These are phyloP conservation scores for Drosophila cognata DNA, from an alignment of 2,888 invertebrate species.

Conservation along the genomic window DNA sequence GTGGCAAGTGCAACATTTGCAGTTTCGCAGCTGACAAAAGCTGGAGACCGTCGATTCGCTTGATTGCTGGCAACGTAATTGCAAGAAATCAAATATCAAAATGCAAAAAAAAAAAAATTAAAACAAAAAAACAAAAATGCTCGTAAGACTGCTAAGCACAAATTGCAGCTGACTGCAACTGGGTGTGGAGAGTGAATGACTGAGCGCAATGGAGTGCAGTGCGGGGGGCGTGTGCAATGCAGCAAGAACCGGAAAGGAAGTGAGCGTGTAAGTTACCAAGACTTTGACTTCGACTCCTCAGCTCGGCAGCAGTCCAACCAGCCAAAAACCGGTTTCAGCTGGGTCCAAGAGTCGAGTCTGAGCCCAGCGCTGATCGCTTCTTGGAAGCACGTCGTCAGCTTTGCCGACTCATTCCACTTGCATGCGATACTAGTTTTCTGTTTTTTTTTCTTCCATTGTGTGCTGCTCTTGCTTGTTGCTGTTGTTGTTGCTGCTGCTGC, in stretches of 20 bases:
- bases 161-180: conserved; percentile 72
- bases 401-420: conserved; percentile 77
- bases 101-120: conserved; percentile 9
- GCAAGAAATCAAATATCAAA: conserved; percentile 63
- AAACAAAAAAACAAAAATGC: conserved; percentile 37
- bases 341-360: conserved; percentile 11
- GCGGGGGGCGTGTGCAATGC: conserved; percentile 22
- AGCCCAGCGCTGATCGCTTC: conserved; percentile 54
- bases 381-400: conserved; percentile 74
- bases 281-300: conserved; percentile 67
- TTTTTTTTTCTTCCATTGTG: conserved; percentile 50
- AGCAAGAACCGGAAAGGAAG: conserved; percentile 80
- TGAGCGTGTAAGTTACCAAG: conserved; percentile 78
- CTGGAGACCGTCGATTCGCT: conserved; percentile 62
- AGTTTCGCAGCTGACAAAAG: conserved; percentile 65
- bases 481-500: conserved; percentile 32
- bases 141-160: conserved; percentile 54
- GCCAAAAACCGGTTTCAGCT: conserved; percentile 60
- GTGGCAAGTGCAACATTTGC: conserved; percentile 71
- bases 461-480: conserved; percentile 14
- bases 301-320: conserved; percentile 13
- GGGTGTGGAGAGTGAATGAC: not conserved
- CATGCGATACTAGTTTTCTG: conserved; percentile 69
- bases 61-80: conserved; percentile 73
- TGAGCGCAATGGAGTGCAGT: not conserved